Evolutionary conservation across 1,140 invertebrate species (phyloP).

Genomic region (Sycophaga agraensis): DNA sequence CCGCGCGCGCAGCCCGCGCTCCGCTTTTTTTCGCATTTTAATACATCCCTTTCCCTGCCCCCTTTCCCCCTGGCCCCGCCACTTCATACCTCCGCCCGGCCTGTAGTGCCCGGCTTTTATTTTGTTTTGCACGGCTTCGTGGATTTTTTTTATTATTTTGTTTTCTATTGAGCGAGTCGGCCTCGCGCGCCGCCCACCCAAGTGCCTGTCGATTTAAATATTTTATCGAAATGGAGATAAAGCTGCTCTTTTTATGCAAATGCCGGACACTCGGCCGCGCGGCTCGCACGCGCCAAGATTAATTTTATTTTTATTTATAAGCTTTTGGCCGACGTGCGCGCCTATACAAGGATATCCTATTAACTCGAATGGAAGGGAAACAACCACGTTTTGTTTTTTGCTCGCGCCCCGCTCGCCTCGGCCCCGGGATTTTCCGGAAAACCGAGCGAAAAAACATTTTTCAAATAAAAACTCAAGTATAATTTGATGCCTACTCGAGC

Average conservation of each 20-base stretch:
- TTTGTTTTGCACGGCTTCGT: too few species aligned
- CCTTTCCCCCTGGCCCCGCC: background rate
- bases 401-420: too few species aligned
- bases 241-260: conserved; percentile 11
- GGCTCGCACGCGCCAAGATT: background rate
- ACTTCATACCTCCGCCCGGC: background rate
- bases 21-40: background rate
- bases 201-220: conserved; percentile 15
- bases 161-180: background rate
- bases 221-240: conserved; percentile 7
- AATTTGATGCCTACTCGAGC: too few species aligned
- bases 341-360: background rate
- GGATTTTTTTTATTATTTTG: conserved; percentile 17
- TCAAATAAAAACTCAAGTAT: too few species aligned
- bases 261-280: background rate
- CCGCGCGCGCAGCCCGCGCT: background rate
- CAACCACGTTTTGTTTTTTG: too few species aligned
- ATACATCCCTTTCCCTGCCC: background rate
- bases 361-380: background rate
- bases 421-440: too few species aligned
- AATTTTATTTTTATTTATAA: conserved; percentile 22
- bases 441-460: too few species aligned
- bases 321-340: background rate
- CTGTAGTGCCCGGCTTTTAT: background rate
- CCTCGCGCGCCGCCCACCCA: too few species aligned